Conservation (phyloP, 1,140 invertebrate genomes). For the Dinothrombium tinctorium region DNA sequence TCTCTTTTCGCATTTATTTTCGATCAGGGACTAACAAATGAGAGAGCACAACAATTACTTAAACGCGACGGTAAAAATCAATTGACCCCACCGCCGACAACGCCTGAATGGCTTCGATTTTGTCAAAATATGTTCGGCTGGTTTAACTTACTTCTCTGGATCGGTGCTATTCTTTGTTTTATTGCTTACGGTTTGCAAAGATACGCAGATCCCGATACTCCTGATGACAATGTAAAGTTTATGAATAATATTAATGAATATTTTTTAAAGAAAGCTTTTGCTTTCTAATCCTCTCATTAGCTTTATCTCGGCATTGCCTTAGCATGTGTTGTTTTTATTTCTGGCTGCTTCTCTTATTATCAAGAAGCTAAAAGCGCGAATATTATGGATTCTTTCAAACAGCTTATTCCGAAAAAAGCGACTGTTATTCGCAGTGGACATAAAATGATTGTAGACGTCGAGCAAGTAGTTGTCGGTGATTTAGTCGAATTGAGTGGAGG, state of each 20-base stretch:
- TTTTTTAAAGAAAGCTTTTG: too few species aligned
- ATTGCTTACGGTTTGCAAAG: conserved; percentile 32
- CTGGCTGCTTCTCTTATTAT: conserved; percentile 24
- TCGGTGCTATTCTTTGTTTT: conserved; percentile 44
- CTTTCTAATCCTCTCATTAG: too few species aligned
- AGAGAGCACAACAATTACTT: conserved; percentile 27
- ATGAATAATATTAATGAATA: too few species aligned
- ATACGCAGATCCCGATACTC: conserved; percentile 20
- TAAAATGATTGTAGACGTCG: conserved; percentile 62
- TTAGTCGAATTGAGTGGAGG: conserved; percentile 54
- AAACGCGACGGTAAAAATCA: conserved; percentile 40
- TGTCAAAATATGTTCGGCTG: conserved; percentile 38
- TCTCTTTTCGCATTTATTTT: too few species aligned
- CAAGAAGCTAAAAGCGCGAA: conserved; percentile 24
- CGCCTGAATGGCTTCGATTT: conserved; percentile 37
- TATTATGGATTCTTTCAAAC: conserved; percentile 20
- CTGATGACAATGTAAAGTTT: conserved; percentile 23
- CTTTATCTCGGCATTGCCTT: conserved; percentile 24
- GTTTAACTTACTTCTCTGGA: conserved; percentile 48
- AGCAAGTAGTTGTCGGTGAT: conserved; percentile 42
- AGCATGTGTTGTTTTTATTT: conserved; percentile 22
- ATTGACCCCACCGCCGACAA: conserved; percentile 33
- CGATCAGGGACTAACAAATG: conserved; percentile 28
- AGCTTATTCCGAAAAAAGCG: conserved; percentile 18
- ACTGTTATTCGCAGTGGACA: conserved; percentile 64